Conservation (phyloP, 2,113 vertebrate species). For the Rhodinocichla rosea region DNA sequence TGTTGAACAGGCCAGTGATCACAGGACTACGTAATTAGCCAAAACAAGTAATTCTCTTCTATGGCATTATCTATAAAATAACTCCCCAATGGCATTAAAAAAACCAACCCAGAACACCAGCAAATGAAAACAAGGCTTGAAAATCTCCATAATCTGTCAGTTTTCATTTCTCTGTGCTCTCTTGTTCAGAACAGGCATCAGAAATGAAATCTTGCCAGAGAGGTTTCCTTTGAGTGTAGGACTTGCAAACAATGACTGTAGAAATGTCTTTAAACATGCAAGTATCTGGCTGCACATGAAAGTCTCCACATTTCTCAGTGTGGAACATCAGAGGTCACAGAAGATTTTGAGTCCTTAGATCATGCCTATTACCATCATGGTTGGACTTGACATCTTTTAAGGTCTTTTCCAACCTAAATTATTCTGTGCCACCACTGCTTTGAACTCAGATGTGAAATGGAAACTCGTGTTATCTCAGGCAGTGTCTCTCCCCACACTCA, state of each 20-base stretch:
- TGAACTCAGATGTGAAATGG: neutral
- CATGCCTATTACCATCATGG: neutral
- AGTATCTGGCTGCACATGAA: neutral
- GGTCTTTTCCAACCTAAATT: neutral
- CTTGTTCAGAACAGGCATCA: neutral
- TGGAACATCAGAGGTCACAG: neutral
- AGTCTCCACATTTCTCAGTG: neutral
- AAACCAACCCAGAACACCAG: neutral
- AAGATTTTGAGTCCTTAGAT: neutral
- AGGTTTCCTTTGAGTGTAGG: neutral
- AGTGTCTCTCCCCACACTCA: neutral
- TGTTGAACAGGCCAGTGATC: conserved; percentile 38
- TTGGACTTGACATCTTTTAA: neutral
- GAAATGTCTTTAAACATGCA: neutral
- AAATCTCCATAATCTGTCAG: neutral
- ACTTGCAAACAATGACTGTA: neutral
- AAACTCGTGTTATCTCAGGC: neutral
- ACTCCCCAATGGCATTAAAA: neutral
- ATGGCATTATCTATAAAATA: neutral
- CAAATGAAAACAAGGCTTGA: neutral
- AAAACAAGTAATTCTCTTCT: conserved; percentile 38
- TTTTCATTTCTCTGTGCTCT: neutral
- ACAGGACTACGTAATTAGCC: conserved; percentile 39
- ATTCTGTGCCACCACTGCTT: neutral
- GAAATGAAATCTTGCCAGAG: neutral